Percentiles rank a stretch among this genome's conserved stretches.
Conservation (phyloP, 2,113 vertebrate species). For the Lucifuga dentata region DNA sequence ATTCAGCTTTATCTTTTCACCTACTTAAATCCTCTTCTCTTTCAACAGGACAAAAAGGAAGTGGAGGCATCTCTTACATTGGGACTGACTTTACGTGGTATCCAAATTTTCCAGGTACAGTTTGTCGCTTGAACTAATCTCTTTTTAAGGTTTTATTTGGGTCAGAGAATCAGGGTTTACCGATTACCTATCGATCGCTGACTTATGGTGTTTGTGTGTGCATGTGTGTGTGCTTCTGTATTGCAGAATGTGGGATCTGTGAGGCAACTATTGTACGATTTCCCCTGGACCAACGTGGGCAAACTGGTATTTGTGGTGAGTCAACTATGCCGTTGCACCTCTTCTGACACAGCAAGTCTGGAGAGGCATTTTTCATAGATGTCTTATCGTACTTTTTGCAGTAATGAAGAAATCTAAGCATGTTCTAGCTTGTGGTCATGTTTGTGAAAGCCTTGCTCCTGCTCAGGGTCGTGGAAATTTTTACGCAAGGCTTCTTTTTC, state of each 20-base stretch:
- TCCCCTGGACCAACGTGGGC: slow-evolving; percentile 98
- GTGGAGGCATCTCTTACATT: slow-evolving; percentile 93
- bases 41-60: slow-evolving; percentile 94
- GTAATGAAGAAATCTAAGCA: slow-evolving; percentile 11
- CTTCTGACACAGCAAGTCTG: slow-evolving; percentile 2
- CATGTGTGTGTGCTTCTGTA: slow-evolving; percentile 20
- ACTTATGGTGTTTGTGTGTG: too few relatives aligned
- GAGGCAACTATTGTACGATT: slow-evolving; percentile 94
- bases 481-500: slow-evolving; percentile 39
- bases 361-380: not conserved
- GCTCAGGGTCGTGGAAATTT: slow-evolving; percentile 50
- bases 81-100: slow-evolving; percentile 95
- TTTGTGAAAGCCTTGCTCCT: slow-evolving; percentile 41
- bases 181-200: too few relatives aligned
- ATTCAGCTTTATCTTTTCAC: not conserved
- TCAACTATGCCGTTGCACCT: slow-evolving; percentile 28
- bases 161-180: too few relatives aligned
- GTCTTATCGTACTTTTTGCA: not conserved
- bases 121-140: not conserved
- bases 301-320: slow-evolving; percentile 99
- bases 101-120: slow-evolving; percentile 97
- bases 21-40: not conserved
- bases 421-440: not conserved
- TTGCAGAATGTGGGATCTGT: slow-evolving; percentile 91
- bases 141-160: not conserved